phyloP scores from a whole-genome alignment of 1,140 invertebrate genomes.

The Drosophila kurseongensis region DNA sequence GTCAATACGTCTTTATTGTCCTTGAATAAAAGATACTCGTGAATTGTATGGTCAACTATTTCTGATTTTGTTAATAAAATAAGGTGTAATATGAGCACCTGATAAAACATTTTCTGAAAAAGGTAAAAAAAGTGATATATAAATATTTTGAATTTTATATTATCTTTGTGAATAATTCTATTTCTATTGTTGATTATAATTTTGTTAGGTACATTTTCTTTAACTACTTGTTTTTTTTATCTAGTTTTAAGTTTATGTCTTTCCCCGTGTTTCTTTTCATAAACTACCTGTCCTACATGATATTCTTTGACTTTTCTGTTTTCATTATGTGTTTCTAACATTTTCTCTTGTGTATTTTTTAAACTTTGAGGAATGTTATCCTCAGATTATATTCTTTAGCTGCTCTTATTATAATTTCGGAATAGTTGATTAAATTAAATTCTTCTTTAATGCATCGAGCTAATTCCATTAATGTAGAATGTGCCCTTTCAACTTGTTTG shows the following conservation, averaged over 20 bases:
- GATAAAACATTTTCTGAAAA: slow-evolving; percentile 5
- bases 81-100: neutral
- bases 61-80: slow-evolving; percentile 3
- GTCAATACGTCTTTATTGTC: slow-evolving; percentile 1
- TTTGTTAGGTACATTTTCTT: neutral
- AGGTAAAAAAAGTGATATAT: neutral
- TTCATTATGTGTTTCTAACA: slow-evolving; percentile 6
- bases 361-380: too few relatives aligned
- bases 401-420: too few relatives aligned
- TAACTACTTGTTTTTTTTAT: slow-evolving; percentile 5
- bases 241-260: slow-evolving; percentile 6
- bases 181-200: neutral
- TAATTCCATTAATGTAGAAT: too few relatives aligned
- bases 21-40: neutral
- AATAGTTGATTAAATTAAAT: too few relatives aligned
- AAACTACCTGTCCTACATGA: slow-evolving; percentile 2
- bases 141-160: slow-evolving; percentile 4
- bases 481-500: too few relatives aligned
- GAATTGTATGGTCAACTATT: neutral
- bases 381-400: too few relatives aligned
- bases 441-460: too few relatives aligned
- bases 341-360: slow-evolving; percentile 1
- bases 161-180: slow-evolving; percentile 5
- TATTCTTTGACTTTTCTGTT: neutral
- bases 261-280: slow-evolving; percentile 14